These are phyloP conservation scores for Dromaius novaehollandiae DNA, from an alignment of 2,113 vertebrate genomes.

Conservation along the genomic window DNA sequence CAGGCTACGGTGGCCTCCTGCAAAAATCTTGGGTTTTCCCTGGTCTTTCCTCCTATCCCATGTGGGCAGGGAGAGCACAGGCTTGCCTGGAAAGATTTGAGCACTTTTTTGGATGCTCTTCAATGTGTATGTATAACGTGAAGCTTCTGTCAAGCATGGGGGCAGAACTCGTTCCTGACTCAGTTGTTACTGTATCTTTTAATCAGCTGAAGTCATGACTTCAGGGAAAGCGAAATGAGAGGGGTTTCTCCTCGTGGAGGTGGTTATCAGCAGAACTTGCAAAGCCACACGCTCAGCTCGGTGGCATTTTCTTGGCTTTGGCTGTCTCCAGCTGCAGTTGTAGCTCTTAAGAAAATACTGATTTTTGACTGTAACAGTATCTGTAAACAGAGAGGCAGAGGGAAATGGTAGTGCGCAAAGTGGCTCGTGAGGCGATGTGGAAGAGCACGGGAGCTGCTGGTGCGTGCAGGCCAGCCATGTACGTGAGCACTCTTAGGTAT, in stretches of 20 bases:
- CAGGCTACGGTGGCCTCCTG: background rate
- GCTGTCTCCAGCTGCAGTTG: background rate
- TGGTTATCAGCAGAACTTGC: background rate
- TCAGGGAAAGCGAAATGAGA: background rate
- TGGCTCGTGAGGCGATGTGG: rapidly evolving
- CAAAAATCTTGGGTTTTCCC: background rate
- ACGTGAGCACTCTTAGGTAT: rapidly evolving
- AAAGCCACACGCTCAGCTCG: background rate
- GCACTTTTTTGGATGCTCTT: background rate
- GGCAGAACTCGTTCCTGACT: background rate
- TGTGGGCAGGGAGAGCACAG: background rate
- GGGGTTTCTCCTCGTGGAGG: background rate
- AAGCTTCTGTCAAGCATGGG: background rate
- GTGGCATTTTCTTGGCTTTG: background rate
- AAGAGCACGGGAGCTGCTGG: background rate
- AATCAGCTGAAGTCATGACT: background rate
- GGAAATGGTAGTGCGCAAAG: rapidly evolving
- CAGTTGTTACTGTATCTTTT: background rate
- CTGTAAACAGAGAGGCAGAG: background rate
- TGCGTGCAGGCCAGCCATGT: background rate
- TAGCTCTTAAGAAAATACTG: background rate
- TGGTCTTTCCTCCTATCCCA: background rate
- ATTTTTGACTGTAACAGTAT: background rate
- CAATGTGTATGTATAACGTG: background rate
- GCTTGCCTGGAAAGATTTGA: background rate